Evolutionary conservation across 2,888 invertebrate genomes (phyloP), one percentile per base, ranked within the genome.

Genomic region (Rotaria sp.): DNA sequence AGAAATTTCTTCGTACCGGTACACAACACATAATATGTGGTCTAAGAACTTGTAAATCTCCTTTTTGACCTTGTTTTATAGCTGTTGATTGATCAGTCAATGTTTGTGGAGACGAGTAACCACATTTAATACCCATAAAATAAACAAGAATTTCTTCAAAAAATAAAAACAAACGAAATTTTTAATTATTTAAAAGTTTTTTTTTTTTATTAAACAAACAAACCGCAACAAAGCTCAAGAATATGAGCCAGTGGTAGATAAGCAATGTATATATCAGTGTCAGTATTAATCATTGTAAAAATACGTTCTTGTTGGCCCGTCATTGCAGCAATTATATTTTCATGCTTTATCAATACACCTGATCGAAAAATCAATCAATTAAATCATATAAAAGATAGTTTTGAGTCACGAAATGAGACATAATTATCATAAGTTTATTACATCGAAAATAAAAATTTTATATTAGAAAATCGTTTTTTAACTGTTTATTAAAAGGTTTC

Each of bases 181-280:
- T 26, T 57, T 57, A 59, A 1, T 59, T n/a, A 59, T 30, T n/a
- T 13, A 30, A n/a, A 55, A 7, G 26, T 10, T 11, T 21, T 55
- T 26, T 55, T 4, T 21, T 21, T 52, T 26, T 55, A 55, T 5
- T 24, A 24, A 26, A 35, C 18, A 59, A 35, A 74, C 80, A 11
- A 45, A 80, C 80, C 84, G 45, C 85, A 87, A 41, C 84, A 85
- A 15, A 99, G 93, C 92, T 98, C 98, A 90, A 97, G 95, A 1
- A 98, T 97, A 92, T 98, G 98, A 52, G 98, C 98, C 87, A 98
- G 92, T 45, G 99, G 99, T 88, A 99, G 93, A 92, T 96, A 99
- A 86, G 96, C 98, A 91, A 98, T 94, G 26, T 59, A 87, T 21
- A 57, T 67, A 55, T 87, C 87, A 24, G 48, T 85, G 18, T 84